These are phyloP conservation scores for Pipra filicauda DNA, from an alignment of 2,113 vertebrate species.

Conservation along the genomic window DNA sequence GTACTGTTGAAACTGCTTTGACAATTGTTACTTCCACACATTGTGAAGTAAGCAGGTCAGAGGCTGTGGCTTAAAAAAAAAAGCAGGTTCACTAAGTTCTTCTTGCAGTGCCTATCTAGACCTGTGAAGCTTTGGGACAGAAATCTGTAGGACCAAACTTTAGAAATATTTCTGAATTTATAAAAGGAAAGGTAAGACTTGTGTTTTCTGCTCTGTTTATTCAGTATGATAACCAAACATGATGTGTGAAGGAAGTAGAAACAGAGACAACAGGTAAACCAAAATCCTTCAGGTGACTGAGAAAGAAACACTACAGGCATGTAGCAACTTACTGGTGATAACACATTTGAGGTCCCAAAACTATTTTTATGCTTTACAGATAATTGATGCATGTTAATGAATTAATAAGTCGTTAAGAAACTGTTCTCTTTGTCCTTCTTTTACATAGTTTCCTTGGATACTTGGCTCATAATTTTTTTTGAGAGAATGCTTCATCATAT, in stretches of 20 bases:
- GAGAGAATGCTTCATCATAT: background rate
- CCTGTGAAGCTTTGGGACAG: background rate
- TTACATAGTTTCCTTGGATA: background rate
- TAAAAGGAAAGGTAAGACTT: background rate
- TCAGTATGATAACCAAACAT: background rate
- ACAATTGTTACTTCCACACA: conserved; percentile 5
- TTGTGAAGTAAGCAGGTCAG: background rate
- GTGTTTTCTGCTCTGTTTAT: background rate
- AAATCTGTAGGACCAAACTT: background rate
- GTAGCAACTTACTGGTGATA: background rate
- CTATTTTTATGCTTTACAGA: background rate
- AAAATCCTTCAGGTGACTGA: background rate
- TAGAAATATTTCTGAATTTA: background rate
- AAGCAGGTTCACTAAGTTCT: background rate
- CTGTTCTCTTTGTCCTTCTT: background rate
- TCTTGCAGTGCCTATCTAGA: background rate
- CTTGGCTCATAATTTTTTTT: background rate
- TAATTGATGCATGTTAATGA: background rate
- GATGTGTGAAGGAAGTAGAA: background rate
- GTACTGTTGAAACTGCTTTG: conserved; percentile 48
- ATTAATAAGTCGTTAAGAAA: background rate
- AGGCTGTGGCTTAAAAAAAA: background rate
- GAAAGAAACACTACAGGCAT: background rate
- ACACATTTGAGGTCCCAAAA: background rate
- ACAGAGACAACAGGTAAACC: background rate